phyloP scores from a whole-genome alignment of 37 sponge, comb jelly and placozoan species.

The Petrosia ficiformis region DNA sequence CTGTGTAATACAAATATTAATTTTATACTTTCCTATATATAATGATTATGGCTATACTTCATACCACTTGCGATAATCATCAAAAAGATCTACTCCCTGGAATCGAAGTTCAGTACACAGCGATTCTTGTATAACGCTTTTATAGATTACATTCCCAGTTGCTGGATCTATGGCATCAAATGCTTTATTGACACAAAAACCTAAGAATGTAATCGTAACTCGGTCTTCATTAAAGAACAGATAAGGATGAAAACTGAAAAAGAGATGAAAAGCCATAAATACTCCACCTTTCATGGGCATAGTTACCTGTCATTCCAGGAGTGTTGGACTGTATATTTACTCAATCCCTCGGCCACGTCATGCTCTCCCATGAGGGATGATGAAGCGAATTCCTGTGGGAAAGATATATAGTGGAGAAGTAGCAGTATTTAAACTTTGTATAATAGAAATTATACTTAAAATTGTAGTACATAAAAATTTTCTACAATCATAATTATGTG shows the following conservation, averaged over 20 bases:
- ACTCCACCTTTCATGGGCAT: conserved; percentile 18
- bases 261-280: conserved; percentile 22
- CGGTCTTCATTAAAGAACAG: conserved; percentile 91
- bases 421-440: background rate
- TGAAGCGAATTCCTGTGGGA: conserved; percentile 75
- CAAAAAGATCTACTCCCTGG: conserved; percentile 36
- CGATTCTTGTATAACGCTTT: conserved; percentile 31
- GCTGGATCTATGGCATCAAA: conserved; percentile 49
- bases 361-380: conserved; percentile 67
- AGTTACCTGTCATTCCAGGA: conserved; percentile 6
- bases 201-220: conserved; percentile 82
- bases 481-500: background rate
- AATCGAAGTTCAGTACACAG: conserved; percentile 24
- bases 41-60: no score
- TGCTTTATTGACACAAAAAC: conserved; percentile 49
- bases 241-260: conserved; percentile 85
- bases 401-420: background rate
- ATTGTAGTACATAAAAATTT: background rate
- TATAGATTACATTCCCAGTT: background rate
- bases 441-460: background rate
- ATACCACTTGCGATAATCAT: conserved; percentile 36
- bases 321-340: background rate
- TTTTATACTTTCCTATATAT: background rate
- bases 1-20: background rate
- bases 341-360: background rate